Percentiles rank a stretch among this genome's conserved stretches.
phyloP scores from a whole-genome alignment of 1,140 invertebrate species.

The Macrotrachela quadricornifera region DNA sequence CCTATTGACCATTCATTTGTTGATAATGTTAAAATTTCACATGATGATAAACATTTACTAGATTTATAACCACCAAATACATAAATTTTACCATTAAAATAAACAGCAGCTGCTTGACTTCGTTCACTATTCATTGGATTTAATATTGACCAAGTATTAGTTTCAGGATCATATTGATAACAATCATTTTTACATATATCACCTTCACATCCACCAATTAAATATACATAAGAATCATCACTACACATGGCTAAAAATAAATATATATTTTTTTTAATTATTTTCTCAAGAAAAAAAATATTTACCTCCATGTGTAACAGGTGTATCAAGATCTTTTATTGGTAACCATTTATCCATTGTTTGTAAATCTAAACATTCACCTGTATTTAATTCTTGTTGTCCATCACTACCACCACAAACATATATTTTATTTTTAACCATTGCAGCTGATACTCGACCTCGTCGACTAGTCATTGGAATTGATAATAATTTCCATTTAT shows the following conservation, averaged over 20 bases:
- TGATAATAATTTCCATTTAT: conserved; percentile 43
- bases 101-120: neutral
- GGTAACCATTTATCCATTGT: too few relatives aligned
- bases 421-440: conserved; percentile 4
- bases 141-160: neutral
- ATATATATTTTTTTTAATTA: too few relatives aligned
- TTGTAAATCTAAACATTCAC: neutral
- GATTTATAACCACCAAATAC: conserved; percentile 7
- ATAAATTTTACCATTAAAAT: neutral
- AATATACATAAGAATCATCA: too few relatives aligned
- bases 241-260: too few relatives aligned
- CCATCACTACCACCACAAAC: conserved; percentile 8
- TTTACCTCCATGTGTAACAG: too few relatives aligned
- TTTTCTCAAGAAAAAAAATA: too few relatives aligned
- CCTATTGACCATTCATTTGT: neutral
- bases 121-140: neutral
- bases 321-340: too few relatives aligned
- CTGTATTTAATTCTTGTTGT: conserved; percentile 2
- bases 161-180: neutral
- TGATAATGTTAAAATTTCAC: neutral
- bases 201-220: too few relatives aligned
- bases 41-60: neutral
- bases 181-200: neutral
- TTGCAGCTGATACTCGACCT: conserved; percentile 32
- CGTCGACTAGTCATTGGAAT: conserved; percentile 43